phyloP scores from a whole-genome alignment of 2,113 vertebrate species.

The Siniperca knerii region DNA sequence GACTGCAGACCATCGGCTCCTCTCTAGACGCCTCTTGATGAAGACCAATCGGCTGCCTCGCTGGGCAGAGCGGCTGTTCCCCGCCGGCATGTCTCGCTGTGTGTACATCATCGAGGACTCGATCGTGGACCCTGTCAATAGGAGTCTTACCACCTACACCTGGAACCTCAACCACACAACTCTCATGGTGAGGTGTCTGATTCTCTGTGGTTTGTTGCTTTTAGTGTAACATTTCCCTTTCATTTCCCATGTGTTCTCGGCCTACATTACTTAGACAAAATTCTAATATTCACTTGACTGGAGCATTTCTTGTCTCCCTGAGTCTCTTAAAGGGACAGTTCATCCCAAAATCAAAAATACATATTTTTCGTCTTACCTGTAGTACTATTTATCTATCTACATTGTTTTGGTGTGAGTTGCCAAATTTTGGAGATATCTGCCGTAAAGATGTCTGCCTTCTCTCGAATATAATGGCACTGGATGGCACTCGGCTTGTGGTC shows the following conservation, averaged over 20 bases:
- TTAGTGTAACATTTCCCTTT: background rate
- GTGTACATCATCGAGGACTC: conserved; percentile 88
- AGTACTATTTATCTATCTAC: no score
- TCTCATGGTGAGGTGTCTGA: conserved; percentile 67
- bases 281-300: background rate
- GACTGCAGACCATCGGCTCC: conserved; percentile 81
- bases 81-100: conserved; percentile 79
- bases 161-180: conserved; percentile 84
- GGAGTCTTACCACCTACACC: conserved; percentile 82
- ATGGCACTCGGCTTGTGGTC: no score
- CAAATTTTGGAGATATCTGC: no score
- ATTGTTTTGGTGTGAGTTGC: no score
- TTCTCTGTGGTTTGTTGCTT: background rate
- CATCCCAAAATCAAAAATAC: no score
- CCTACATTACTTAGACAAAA: background rate
- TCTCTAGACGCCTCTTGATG: conserved; percentile 84
- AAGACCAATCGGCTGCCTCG: conserved; percentile 89
- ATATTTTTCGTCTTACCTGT: no score
- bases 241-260: background rate
- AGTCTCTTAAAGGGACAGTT: background rate
- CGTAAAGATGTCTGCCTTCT: no score
- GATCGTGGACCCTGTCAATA: conserved; percentile 80
- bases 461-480: no score
- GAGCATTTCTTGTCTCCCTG: background rate
- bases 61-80: conserved; percentile 85